phyloP scores from a whole-genome alignment of 2,888 invertebrate genomes.

The Plemyria rubiginata region DNA sequence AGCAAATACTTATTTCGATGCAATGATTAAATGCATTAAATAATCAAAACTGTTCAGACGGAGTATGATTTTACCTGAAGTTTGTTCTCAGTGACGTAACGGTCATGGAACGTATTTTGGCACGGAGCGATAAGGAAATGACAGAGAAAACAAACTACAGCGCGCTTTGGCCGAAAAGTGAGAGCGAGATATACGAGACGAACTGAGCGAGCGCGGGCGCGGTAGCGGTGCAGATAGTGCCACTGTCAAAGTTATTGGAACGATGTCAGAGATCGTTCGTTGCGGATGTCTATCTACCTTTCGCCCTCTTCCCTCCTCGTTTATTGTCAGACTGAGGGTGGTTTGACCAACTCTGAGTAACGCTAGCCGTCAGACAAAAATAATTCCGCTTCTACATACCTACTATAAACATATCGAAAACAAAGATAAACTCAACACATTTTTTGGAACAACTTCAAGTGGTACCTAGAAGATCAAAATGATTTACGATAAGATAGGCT shows the following conservation, averaged over 20 bases:
- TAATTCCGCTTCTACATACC: too few relatives aligned
- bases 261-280: conserved; percentile 75
- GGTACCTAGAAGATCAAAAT: too few relatives aligned
- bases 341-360: too few relatives aligned
- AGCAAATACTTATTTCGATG: conserved; percentile 11
- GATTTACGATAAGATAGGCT: too few relatives aligned
- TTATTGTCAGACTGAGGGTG: conserved; percentile 13
- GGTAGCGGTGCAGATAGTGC: conserved; percentile 56
- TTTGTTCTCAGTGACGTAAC: conserved; percentile 80
- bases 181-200: conserved; percentile 50
- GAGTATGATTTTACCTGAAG: conserved; percentile 77
- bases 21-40: conserved; percentile 27
- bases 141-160: conserved; percentile 84
- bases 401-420: too few relatives aligned
- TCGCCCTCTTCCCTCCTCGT: conserved; percentile 54
- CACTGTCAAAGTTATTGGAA: conserved; percentile 79
- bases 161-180: conserved; percentile 76
- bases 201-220: conserved; percentile 43
- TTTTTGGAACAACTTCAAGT: too few relatives aligned
- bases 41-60: conserved; percentile 61
- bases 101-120: conserved; percentile 84
- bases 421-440: too few relatives aligned
- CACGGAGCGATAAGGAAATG: conserved; percentile 84
- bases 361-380: too few relatives aligned
- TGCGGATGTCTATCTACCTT: conserved; percentile 68